A percentile compares a stretch with the other conserved stretches of the same genome.
These are phyloP conservation scores for Pachyuromys duprasi DNA, from an alignment of 2,797 vertebrate species.

Conservation along the genomic window DNA sequence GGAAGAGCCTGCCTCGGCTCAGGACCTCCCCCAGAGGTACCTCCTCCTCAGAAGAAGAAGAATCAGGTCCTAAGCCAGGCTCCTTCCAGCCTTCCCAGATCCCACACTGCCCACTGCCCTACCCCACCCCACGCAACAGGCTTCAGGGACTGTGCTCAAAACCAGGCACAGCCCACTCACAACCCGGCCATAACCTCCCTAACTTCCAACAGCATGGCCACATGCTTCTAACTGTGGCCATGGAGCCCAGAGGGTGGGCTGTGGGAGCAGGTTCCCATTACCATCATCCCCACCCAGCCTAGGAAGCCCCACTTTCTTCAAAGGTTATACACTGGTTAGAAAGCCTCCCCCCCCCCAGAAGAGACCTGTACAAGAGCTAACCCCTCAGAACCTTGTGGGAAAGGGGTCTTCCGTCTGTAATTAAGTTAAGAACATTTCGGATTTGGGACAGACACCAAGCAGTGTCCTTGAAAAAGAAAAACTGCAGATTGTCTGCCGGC, in stretches of 20 bases:
- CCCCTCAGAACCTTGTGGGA: not conserved
- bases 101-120: not conserved
- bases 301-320: not conserved
- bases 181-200: not conserved
- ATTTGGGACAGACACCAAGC: not conserved
- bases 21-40: not conserved
- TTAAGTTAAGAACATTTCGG: not conserved
- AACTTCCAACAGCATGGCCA: not conserved
- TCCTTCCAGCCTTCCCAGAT: not conserved
- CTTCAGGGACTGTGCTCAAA: not conserved
- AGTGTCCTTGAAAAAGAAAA: not conserved
- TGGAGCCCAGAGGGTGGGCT: rapidly evolving
- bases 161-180: not conserved
- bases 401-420: not conserved
- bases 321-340: not conserved
- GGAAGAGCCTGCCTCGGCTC: not conserved
- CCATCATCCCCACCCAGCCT: not conserved
- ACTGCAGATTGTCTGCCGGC: not conserved
- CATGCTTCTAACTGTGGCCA: not conserved
- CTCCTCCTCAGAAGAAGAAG: not conserved
- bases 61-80: not conserved
- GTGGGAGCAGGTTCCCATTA: not conserved
- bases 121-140: not conserved
- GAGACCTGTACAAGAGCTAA: not conserved
- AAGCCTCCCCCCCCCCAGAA: rapidly evolving